These are phyloP conservation scores for Nezara viridula DNA, from an alignment of 2,888 invertebrate genomes.

Conservation along the genomic window DNA sequence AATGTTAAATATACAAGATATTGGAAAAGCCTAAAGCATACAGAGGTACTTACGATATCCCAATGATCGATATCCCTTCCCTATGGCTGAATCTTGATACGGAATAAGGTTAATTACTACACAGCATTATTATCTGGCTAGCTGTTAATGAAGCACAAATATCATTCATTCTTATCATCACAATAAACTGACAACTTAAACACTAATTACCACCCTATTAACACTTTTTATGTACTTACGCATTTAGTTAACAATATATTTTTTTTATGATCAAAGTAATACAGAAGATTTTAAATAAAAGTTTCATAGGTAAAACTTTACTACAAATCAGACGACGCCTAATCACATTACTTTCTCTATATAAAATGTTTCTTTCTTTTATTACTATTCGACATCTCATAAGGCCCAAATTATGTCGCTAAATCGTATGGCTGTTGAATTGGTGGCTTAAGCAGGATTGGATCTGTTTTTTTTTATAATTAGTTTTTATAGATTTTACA, in stretches of 20 bases:
- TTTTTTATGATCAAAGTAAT: not conserved
- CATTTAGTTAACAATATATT: too few relatives aligned
- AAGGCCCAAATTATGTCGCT: too few relatives aligned
- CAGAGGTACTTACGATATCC: not conserved
- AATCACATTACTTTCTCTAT: too few relatives aligned
- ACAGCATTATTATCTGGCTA: not conserved
- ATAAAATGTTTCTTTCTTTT: too few relatives aligned
- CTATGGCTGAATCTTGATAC: constrained; percentile 3
- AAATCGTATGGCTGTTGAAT: too few relatives aligned
- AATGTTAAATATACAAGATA: not conserved
- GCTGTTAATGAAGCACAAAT: not conserved
- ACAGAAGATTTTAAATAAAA: not conserved
- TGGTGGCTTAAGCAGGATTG: too few relatives aligned
- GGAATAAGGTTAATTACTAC: constrained; percentile 18
- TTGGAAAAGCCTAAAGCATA: not conserved
- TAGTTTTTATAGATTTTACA: too few relatives aligned
- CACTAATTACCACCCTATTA: too few relatives aligned
- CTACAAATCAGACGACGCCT: not conserved
- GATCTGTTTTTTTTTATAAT: too few relatives aligned
- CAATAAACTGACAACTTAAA: not conserved
- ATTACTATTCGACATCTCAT: too few relatives aligned
- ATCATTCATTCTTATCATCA: not conserved
- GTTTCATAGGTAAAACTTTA: not conserved
- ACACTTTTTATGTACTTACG: too few relatives aligned
- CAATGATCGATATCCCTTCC: not conserved